phyloP scores from a whole-genome alignment of 2,113 vertebrate species.

The Abramis brama region DNA sequence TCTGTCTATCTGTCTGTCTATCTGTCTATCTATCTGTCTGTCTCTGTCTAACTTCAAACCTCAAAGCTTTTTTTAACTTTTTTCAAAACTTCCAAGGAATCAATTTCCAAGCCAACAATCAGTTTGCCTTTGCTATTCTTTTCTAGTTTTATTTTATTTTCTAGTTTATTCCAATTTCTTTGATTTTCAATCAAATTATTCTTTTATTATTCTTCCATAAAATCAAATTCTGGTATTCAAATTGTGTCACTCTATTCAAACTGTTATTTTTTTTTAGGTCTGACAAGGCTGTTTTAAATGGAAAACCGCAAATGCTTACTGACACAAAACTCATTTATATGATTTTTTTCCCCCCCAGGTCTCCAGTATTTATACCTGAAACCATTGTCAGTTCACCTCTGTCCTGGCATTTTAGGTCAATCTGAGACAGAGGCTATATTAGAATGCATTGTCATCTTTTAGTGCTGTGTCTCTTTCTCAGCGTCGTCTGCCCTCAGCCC shows the following conservation, averaged over 20 bases:
- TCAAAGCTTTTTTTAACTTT: not conserved
- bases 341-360: not conserved
- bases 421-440: slow-evolving; percentile 28
- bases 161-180: too few relatives aligned
- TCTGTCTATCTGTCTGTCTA: too few relatives aligned
- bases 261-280: too few relatives aligned
- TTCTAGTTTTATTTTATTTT: too few relatives aligned
- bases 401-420: slow-evolving; percentile 14
- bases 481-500: slow-evolving; percentile 67
- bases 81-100: not conserved
- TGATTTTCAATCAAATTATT: not conserved
- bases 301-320: not conserved
- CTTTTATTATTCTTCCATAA: not conserved
- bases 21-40: too few relatives aligned
- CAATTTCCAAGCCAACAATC: not conserved
- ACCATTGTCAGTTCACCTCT: slow-evolving; percentile 3
- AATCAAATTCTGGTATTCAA: not conserved
- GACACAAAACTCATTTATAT: not conserved
- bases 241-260: not conserved
- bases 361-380: not conserved
- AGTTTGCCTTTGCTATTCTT: too few relatives aligned
- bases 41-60: not conserved
- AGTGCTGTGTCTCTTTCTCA: slow-evolving; percentile 56
- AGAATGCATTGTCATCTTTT: slow-evolving; percentile 47
- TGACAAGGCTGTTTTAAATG: not conserved